These are phyloP conservation scores for Calameuta idolon DNA, from an alignment of 2,888 invertebrate species.

Conservation along the genomic window DNA sequence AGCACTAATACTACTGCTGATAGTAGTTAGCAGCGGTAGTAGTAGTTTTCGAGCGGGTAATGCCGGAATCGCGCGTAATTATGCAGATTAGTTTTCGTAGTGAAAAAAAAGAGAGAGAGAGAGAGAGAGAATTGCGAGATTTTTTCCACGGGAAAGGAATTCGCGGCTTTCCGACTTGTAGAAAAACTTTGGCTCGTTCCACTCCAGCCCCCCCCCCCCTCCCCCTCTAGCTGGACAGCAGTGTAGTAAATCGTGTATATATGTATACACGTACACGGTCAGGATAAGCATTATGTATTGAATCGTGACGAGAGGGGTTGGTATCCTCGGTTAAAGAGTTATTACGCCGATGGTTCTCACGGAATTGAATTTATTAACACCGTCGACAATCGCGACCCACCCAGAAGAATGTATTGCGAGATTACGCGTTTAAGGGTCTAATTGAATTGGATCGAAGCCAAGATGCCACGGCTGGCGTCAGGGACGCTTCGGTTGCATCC, in stretches of 20 bases:
- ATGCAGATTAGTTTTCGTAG: not conserved
- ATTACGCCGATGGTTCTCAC: not conserved
- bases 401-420: conserved; percentile 6
- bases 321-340: not conserved
- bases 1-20: not conserved
- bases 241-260: too few species aligned
- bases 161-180: not conserved
- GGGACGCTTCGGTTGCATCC: conserved; percentile 9
- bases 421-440: conserved; percentile 14
- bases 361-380: conserved; percentile 4
- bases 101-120: too few species aligned
- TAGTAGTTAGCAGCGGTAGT: too few species aligned
- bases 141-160: not conserved
- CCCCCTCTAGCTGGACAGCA: too few species aligned
- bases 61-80: conserved; percentile 1
- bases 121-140: not conserved
- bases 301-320: not conserved
- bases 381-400: not conserved
- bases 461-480: conserved; percentile 1
- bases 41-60: not conserved
- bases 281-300: not conserved
- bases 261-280: too few species aligned
- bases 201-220: not conserved
- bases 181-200: not conserved
- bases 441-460: conserved; percentile 11